A percentile compares a stretch with the other conserved stretches of the same genome.
Evolutionary conservation across 2,888 invertebrate species (phyloP).

Genomic region (Drosophila parthenogenetica): DNA sequence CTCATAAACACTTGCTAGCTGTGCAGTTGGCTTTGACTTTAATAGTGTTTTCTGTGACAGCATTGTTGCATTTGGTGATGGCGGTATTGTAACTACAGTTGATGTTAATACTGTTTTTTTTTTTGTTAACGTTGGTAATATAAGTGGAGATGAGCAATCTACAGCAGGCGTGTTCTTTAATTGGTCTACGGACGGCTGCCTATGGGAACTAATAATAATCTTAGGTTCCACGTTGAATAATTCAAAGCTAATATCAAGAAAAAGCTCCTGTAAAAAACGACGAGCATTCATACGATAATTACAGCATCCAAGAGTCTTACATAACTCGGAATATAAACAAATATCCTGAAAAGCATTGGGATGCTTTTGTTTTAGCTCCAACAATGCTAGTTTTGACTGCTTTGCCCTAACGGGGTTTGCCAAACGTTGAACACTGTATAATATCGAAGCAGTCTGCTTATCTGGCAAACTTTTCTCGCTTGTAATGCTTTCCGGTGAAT

Average conservation of each 20-base stretch:
- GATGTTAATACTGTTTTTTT: background rate
- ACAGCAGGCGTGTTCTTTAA: background rate
- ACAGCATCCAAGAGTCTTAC: conserved; percentile 91
- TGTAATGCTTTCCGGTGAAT: conserved; percentile 85
- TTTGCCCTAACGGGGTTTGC: conserved; percentile 92
- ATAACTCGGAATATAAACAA: conserved; percentile 97
- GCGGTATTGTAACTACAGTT: background rate
- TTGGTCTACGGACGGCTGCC: conserved; percentile 53
- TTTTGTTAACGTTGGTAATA: conserved; percentile 3
- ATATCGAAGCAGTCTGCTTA: conserved; percentile 85
- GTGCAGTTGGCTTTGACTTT: conserved; percentile 82
- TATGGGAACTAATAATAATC: conserved; percentile 84
- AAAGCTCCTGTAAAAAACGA: conserved; percentile 96
- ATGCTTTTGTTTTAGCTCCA: conserved; percentile 90
- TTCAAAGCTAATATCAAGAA: conserved; percentile 93
- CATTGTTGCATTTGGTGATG: conserved; percentile 14
- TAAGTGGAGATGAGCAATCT: background rate
- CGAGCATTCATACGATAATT: conserved; percentile 93
- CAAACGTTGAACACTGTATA: conserved; percentile 90
- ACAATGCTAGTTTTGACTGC: conserved; percentile 92
- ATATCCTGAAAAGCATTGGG: conserved; percentile 92
- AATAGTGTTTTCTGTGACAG: conserved; percentile 72
- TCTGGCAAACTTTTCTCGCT: conserved; percentile 85
- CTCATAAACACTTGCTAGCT: conserved; percentile 85
- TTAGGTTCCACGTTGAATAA: conserved; percentile 86